These are phyloP conservation scores for Clarias batrachus DNA, from an alignment of 2,113 vertebrate genomes.

Conservation along the genomic window DNA sequence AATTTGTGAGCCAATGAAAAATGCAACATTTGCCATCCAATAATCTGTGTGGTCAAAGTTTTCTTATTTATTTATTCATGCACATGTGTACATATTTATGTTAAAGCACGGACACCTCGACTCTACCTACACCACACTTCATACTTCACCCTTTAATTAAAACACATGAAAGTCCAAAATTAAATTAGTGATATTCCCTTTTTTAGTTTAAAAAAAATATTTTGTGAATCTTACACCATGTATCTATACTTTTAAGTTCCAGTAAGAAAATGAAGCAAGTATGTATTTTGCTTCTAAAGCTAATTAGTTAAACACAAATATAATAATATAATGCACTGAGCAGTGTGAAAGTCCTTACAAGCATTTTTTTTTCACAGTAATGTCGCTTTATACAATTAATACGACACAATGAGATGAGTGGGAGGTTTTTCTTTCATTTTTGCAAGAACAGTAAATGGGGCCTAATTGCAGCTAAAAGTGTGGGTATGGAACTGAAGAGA, in stretches of 20 bases:
- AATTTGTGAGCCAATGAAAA: neutral
- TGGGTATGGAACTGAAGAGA: neutral
- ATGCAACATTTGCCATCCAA: neutral
- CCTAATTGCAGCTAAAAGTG: neutral
- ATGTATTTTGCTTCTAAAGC: neutral
- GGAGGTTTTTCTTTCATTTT: neutral
- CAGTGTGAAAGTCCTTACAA: neutral
- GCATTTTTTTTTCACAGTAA: neutral
- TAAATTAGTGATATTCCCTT: neutral
- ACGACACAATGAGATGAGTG: neutral
- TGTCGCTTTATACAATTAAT: neutral
- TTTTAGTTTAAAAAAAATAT: neutral
- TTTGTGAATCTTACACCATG: neutral
- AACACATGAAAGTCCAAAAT: neutral
- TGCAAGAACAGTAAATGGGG: neutral
- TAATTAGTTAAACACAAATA: too few relatives aligned
- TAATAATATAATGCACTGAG: neutral
- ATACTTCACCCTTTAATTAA: neutral
- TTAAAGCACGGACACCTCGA: neutral
- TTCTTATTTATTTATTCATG: neutral
- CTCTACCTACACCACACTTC: neutral
- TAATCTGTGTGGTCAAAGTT: neutral
- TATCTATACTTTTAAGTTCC: neutral
- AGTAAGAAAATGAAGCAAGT: neutral
- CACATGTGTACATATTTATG: neutral